These are phyloP conservation scores for Echinops telfairi DNA, from an alignment of 2,113 vertebrate genomes.

Conservation along the genomic window DNA sequence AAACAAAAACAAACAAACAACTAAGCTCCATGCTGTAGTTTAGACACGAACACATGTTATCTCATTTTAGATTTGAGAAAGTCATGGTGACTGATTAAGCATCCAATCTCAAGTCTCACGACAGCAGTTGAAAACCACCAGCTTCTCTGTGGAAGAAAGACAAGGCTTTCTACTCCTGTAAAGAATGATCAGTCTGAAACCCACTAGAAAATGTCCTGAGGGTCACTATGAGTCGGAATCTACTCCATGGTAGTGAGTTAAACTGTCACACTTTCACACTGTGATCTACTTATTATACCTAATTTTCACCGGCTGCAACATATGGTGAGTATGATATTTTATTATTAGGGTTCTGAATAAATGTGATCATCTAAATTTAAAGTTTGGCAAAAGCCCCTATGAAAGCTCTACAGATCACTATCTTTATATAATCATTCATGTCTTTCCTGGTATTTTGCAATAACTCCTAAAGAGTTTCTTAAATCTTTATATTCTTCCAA, in stretches of 20 bases:
- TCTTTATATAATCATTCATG: background rate
- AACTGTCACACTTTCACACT: too few species aligned
- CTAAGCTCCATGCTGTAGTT: too few species aligned
- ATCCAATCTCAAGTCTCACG: fast-evolving
- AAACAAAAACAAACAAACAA: background rate
- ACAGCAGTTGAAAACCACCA: too few species aligned
- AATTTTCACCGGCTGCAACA: background rate
- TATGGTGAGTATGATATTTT: background rate
- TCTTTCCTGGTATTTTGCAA: background rate
- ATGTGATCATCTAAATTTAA: background rate
- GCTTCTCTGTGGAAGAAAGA: too few species aligned
- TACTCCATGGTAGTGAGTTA: too few species aligned
- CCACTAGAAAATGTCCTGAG: too few species aligned
- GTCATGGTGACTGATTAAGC: background rate
- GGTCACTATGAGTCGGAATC: too few species aligned
- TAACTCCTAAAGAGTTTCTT: background rate
- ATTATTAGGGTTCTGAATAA: background rate
- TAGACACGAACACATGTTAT: too few species aligned
- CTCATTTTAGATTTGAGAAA: background rate
- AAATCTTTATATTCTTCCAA: background rate
- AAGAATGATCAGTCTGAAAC: too few species aligned
- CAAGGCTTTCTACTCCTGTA: too few species aligned
- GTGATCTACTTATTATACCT: background rate
- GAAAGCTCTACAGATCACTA: too few species aligned
- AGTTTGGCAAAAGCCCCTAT: too few species aligned